Conservation (phyloP, 2,797 vertebrate species). For the Otolemur crassicaudatus region DNA sequence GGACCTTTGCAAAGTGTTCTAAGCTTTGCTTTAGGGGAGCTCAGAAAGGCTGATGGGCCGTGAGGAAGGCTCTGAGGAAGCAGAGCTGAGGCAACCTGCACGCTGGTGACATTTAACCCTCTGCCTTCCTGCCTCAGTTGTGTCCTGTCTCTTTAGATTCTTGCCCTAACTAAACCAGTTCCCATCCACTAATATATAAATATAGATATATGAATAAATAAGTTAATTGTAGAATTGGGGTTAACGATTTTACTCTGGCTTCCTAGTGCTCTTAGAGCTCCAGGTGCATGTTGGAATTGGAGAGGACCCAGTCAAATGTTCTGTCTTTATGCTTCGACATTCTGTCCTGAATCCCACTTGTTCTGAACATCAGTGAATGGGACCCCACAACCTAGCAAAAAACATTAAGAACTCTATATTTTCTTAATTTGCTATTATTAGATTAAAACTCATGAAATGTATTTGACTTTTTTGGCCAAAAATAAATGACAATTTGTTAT, state of each 20-base stretch:
- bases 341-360: not conserved
- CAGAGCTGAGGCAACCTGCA: too few species aligned
- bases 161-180: not conserved
- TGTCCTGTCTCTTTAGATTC: not conserved
- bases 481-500: not conserved
- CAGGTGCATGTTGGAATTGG: not conserved
- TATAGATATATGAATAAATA: not conserved
- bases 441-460: not conserved
- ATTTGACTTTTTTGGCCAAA: not conserved
- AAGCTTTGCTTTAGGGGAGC: not conserved
- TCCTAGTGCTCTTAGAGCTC: not conserved
- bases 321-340: not conserved
- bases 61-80: fast-evolving
- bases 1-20: not conserved
- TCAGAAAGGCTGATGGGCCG: not conserved
- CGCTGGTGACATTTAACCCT: not conserved
- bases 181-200: not conserved
- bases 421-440: not conserved
- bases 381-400: not conserved
- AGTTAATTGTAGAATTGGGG: fast-evolving
- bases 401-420: not conserved
- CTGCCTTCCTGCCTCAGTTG: not conserved
- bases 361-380: not conserved
- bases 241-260: not conserved
- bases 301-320: not conserved